A percentile compares a stretch with the other conserved stretches of the same genome.
Evolutionary conservation across 2,113 vertebrate genomes (phyloP).

Genomic region (Drymodes brunneopygia): DNA sequence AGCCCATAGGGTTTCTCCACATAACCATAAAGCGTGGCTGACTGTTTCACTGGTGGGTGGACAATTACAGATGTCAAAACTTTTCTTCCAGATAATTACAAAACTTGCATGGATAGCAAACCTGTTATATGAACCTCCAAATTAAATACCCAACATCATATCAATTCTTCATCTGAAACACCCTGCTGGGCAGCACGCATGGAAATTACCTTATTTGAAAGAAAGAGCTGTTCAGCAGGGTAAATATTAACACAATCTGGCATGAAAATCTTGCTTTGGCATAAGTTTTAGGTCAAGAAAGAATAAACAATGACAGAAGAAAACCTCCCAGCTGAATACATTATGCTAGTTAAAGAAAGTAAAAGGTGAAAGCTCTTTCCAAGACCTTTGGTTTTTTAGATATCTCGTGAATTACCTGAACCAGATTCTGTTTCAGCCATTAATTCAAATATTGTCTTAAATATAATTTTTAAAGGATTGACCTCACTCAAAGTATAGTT

Average conservation of each 20-base stretch:
- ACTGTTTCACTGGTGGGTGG: conserved; percentile 11
- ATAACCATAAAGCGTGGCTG: conserved; percentile 26
- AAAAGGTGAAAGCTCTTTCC: neutral
- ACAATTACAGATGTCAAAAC: conserved; percentile 58
- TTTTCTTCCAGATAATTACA: conserved; percentile 38
- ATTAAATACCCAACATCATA: conserved; percentile 24
- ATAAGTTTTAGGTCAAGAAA: neutral
- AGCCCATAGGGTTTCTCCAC: conserved; percentile 36
- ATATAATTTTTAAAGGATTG: neutral
- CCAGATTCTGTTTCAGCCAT: neutral
- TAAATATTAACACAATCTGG: conserved; percentile 17
- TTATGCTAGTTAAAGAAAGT: neutral
- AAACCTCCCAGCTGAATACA: neutral
- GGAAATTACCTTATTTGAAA: conserved; percentile 12
- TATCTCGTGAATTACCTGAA: neutral
- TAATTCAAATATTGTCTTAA: neutral
- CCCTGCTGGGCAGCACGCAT: neutral
- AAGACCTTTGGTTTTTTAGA: neutral
- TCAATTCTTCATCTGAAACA: neutral
- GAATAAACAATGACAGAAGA: neutral
- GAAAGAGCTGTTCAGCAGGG: neutral
- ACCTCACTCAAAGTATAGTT: neutral
- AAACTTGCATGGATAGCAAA: conserved; percentile 19
- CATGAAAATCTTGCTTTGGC: conserved; percentile 23
- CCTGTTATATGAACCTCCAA: neutral